These are phyloP conservation scores for Ceriagrion tenellum DNA, from an alignment of 2,888 invertebrate genomes.

Conservation along the genomic window DNA sequence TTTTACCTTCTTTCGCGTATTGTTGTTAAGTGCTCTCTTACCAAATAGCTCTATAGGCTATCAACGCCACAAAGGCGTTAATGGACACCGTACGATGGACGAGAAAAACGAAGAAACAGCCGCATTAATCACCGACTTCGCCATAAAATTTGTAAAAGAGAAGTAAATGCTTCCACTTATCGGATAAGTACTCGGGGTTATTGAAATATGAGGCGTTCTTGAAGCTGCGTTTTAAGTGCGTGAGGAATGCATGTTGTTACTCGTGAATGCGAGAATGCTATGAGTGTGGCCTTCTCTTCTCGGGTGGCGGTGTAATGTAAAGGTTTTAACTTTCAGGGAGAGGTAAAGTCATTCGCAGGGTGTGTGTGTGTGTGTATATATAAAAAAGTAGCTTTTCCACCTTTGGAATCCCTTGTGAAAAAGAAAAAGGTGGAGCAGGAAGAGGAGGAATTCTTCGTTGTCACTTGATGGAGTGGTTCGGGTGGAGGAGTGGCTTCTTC, in stretches of 20 bases:
- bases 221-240: neutral
- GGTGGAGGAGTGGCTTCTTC: neutral
- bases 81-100: neutral
- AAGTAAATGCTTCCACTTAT: neutral
- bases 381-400: neutral
- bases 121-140: neutral
- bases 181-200: neutral
- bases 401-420: neutral
- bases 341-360: neutral
- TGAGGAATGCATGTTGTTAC: neutral
- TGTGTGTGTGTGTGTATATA: no score
- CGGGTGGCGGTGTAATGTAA: neutral
- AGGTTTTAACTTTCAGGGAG: neutral
- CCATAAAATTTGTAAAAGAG: neutral
- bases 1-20: no score
- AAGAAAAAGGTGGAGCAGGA: neutral
- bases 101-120: neutral
- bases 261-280: no score
- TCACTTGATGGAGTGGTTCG: constrained; percentile 8
- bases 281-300: no score
- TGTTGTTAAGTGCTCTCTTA: no score
- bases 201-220: constrained; percentile 1
- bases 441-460: neutral
- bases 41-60: no score
- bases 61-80: no score